Percentiles rank a stretch among this genome's conserved stretches.
Conservation (phyloP, 1,140 invertebrate species). For the Octopus bimaculoides region DNA sequence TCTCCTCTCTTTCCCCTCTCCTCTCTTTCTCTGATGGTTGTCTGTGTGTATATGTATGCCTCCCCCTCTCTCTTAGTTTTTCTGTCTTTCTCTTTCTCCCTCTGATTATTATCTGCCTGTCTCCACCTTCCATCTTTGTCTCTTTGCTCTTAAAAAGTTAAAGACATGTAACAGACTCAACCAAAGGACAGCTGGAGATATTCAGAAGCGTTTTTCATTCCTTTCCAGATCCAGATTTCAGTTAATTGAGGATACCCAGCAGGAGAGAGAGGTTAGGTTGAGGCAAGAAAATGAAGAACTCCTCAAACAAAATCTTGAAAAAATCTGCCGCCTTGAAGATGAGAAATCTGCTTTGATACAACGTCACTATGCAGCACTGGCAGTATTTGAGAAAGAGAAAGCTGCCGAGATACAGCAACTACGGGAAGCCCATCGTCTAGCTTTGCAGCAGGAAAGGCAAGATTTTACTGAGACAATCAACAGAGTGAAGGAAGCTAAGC, state of each 20-base stretch:
- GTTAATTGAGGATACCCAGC: constrained; percentile 43
- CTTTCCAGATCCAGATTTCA: constrained; percentile 36
- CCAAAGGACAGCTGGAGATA: too few relatives aligned
- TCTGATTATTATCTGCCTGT: too few relatives aligned
- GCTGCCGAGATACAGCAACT: constrained; percentile 40
- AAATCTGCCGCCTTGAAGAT: constrained; percentile 40
- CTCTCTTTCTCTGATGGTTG: too few relatives aligned
- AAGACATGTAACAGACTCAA: too few relatives aligned
- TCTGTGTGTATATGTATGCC: too few relatives aligned
- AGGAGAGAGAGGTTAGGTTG: constrained; percentile 33
- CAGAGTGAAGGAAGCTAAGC: constrained; percentile 39
- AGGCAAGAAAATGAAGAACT: constrained; percentile 43
- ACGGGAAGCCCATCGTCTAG: constrained; percentile 41
- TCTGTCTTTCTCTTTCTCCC: too few relatives aligned
- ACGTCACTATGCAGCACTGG: constrained; percentile 33
- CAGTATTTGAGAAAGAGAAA: constrained; percentile 35
- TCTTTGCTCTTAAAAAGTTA: too few relatives aligned
- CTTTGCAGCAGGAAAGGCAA: constrained; percentile 30
- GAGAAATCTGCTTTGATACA: constrained; percentile 38
- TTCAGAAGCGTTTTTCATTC: too few relatives aligned
- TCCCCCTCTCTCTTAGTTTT: too few relatives aligned
- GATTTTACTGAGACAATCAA: constrained; percentile 44
- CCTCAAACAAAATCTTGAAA: constrained; percentile 34
- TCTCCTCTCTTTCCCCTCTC: too few relatives aligned
- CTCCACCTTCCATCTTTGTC: not conserved